Percentiles rank a stretch among this genome's conserved stretches.
Evolutionary conservation across 2,797 vertebrate genomes (phyloP).

Genomic region (Alca torda): DNA sequence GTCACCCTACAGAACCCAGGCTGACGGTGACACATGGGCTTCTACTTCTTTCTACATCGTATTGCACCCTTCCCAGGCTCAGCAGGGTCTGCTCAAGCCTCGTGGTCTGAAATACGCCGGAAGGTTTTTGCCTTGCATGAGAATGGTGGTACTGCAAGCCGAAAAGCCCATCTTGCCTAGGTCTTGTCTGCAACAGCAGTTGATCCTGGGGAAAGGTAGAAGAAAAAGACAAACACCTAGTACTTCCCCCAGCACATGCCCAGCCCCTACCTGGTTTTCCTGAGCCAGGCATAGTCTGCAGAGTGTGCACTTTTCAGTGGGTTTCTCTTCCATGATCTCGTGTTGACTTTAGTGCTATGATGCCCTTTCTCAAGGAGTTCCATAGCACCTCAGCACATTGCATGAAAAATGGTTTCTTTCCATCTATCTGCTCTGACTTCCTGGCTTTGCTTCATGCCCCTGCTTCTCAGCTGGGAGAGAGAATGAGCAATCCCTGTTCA

Average conservation of each 20-base stretch:
- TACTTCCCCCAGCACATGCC: neutral
- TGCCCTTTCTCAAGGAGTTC: slow-evolving; percentile 10
- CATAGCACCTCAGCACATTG: neutral
- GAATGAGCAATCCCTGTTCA: neutral
- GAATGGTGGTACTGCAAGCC: neutral
- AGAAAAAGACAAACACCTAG: neutral
- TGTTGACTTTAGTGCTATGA: neutral
- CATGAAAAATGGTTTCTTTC: neutral
- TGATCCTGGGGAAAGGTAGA: neutral
- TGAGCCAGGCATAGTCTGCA: neutral
- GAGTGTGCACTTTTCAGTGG: neutral
- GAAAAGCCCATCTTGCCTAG: neutral
- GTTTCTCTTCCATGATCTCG: neutral
- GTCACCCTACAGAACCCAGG: neutral
- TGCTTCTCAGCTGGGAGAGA: neutral
- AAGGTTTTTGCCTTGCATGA: neutral
- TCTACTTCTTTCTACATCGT: neutral
- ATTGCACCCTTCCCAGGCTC: neutral
- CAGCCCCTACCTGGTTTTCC: neutral
- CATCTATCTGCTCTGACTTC: neutral
- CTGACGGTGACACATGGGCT: accelerated
- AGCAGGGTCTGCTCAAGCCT: neutral
- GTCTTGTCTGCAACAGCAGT: neutral
- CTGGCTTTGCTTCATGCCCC: neutral
- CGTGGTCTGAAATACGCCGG: neutral